Conservation (phyloP, 2,113 vertebrate species). For the Tylochromis polylepis region DNA sequence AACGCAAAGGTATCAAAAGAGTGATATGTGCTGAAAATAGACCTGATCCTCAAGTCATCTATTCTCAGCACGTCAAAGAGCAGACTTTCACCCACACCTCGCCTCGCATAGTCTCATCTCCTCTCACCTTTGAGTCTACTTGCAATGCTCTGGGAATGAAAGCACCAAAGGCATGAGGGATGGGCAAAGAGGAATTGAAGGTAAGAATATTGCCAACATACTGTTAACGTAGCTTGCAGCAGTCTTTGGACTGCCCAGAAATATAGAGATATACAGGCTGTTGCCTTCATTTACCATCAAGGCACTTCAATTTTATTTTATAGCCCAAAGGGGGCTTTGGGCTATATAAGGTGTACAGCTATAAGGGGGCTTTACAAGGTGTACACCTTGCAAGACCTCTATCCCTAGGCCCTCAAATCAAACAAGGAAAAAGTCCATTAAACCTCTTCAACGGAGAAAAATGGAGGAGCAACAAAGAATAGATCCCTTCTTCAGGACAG, state of each 20-base stretch:
- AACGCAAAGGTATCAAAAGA: neutral
- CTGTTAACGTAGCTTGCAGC: neutral
- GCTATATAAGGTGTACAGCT: neutral
- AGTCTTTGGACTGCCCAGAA: neutral
- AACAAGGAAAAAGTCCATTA: neutral
- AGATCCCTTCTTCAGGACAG: neutral
- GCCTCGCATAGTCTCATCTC: neutral
- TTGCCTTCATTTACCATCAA: neutral
- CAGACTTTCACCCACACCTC: neutral
- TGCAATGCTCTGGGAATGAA: neutral
- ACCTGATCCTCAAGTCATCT: neutral
- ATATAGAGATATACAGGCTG: neutral
- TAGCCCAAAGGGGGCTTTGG: neutral
- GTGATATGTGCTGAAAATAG: neutral
- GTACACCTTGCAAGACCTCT: neutral
- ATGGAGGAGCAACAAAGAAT: neutral
- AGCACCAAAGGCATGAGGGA: neutral
- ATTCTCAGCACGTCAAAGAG: neutral
- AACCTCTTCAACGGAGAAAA: neutral
- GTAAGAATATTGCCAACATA: neutral
- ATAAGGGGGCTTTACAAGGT: neutral
- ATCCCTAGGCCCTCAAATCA: neutral
- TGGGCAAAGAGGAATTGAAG: neutral
- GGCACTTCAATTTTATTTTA: neutral
- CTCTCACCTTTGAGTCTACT: neutral